These are phyloP conservation scores for Perccottus glenii DNA, from an alignment of 2,113 vertebrate species.

Conservation along the genomic window DNA sequence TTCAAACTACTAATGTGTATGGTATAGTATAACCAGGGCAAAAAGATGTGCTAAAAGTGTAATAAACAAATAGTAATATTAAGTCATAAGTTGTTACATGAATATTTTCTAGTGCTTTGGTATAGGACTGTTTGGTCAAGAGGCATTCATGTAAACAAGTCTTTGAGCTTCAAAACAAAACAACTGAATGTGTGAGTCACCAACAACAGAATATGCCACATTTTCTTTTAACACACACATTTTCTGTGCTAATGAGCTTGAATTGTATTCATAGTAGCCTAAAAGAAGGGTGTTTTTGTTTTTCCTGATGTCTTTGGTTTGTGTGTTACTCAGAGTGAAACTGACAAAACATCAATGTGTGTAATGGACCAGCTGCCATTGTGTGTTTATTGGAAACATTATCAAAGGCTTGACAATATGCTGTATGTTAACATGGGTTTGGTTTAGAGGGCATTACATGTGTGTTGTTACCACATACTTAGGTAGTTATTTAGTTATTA, in stretches of 20 bases:
- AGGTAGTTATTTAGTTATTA: neutral
- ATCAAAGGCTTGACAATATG: conserved; percentile 6
- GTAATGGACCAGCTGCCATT: neutral
- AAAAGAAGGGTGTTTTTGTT: neutral
- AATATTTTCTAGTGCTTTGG: conserved; percentile 17
- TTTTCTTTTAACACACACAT: neutral
- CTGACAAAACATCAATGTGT: conserved; percentile 1
- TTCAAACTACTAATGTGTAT: too few relatives aligned
- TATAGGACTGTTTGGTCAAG: conserved; percentile 5
- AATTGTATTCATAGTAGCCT: neutral
- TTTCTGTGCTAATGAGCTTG: conserved; percentile 4
- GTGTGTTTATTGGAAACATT: neutral
- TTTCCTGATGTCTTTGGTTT: conserved; percentile 6
- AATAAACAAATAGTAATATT: conserved; percentile 38
- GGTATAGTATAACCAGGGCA: conserved; percentile 3
- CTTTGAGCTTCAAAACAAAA: conserved; percentile 23
- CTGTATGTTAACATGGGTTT: conserved; percentile 20
- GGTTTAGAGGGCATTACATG: conserved; percentile 11
- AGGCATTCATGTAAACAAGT: conserved; percentile 1
- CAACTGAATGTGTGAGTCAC: conserved; percentile 7
- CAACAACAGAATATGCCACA: neutral
- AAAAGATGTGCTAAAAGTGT: conserved; percentile 32
- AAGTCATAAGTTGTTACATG: neutral
- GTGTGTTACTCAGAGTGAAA: neutral
- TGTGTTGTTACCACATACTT: neutral